Percentiles rank a stretch among this genome's conserved stretches.
phyloP scores from a whole-genome alignment of 1,140 invertebrate species.

The Camponotus vicinus region DNA sequence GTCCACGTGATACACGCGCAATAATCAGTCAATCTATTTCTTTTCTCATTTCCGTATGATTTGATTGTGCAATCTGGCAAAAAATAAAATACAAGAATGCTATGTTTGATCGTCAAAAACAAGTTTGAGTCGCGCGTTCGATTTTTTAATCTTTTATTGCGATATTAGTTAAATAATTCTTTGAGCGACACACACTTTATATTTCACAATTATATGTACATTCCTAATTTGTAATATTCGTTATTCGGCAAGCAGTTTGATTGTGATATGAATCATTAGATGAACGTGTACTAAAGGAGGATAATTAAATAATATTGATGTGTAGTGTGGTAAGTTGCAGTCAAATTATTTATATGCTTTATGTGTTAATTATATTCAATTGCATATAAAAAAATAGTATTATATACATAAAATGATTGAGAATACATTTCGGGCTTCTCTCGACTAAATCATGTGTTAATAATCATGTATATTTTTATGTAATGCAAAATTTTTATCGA shows the following conservation, averaged over 20 bases:
- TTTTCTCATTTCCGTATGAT: not conserved
- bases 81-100: not conserved
- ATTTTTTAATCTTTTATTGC: constrained; percentile 27
- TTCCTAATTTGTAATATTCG: not conserved
- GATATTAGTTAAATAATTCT: constrained; percentile 29
- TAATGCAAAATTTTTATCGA: not conserved
- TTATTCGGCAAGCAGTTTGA: not conserved
- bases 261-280: constrained; percentile 35
- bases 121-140: constrained; percentile 4
- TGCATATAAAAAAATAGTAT: not conserved
- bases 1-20: constrained; percentile 63
- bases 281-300: constrained; percentile 12
- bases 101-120: not conserved
- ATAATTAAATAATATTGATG: constrained; percentile 31
- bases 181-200: not conserved
- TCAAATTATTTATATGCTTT: not conserved
- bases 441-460: not conserved
- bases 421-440: not conserved
- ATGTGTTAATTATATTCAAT: not conserved
- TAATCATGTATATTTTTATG: not conserved
- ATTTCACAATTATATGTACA: constrained; percentile 16
- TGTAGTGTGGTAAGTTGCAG: constrained; percentile 50
- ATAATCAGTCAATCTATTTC: not conserved
- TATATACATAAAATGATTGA: not conserved
- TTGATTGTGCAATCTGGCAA: not conserved